phyloP scores from a whole-genome alignment of 2,113 vertebrate genomes.

The Fulica atra region DNA sequence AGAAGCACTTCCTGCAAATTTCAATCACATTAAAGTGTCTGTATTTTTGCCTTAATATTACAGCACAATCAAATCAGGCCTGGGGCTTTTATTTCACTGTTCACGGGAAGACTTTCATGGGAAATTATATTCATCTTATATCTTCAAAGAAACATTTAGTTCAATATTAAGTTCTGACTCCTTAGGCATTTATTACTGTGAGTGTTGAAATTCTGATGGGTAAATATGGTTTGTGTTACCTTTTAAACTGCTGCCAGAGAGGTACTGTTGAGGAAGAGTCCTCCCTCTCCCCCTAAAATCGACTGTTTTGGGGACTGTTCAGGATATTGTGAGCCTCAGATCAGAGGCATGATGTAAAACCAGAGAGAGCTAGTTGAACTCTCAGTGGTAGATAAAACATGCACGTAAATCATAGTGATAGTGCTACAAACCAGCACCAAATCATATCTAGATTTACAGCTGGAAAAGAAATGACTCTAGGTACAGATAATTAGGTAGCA shows the following conservation, averaged over 20 bases:
- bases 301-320: neutral
- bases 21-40: neutral
- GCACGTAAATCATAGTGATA: neutral
- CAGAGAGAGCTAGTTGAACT: neutral
- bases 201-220: neutral
- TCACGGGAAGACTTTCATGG: neutral
- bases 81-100: neutral
- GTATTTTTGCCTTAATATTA: neutral
- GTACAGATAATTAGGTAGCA: neutral
- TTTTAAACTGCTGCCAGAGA: neutral
- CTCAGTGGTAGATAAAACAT: neutral
- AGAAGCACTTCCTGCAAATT: neutral
- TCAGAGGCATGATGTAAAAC: neutral
- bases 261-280: neutral
- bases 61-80: neutral
- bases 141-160: neutral
- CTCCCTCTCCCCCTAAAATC: neutral
- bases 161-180: neutral
- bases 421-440: neutral
- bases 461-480: neutral
- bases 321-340: neutral
- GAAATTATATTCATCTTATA: neutral
- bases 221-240: conserved; percentile 1
- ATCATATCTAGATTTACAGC: neutral
- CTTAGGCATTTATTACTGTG: neutral